Evolutionary conservation across 2,888 invertebrate genomes (phyloP), one percentile per base, ranked within the genome.

Genomic region (Caenorhabditis wallacei): DNA sequence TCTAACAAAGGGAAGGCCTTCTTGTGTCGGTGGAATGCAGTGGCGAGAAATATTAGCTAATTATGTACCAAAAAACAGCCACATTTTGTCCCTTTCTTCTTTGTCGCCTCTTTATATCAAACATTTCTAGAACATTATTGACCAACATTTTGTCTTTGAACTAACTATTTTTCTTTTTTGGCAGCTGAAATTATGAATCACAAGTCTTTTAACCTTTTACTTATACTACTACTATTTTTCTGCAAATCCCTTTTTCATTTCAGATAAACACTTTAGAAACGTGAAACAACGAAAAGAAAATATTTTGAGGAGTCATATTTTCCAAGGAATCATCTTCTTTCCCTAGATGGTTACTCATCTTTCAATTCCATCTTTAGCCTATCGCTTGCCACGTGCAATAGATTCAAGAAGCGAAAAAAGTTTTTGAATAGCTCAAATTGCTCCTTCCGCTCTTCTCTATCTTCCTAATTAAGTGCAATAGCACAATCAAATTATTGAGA

Each of bases 1-100:
- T 56, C 75, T 46, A 22, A 76, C 53, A 79, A 53, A 59, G 20
- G 40, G 56, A 70, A 57, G 57, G 48, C 72, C 46, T 43, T 57
- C 51, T 46, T 57, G 56, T 30, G 64, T 16, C 43, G 56, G 68
- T 64, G 59, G 22, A 20, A 26, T 18, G 18, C 8, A 13, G 43
- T 10, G 24, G 13, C 22, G 11, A 11, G 69, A 79, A 79, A 79
- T 79, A 79, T 79, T 79, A 79, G 79, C 79, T 79, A 79, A 79
- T 79, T 79, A 79, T 66, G 79, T 79, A 66, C 66, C 51, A 56
- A 72, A 56, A 64, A 79, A 71, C 63, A 51, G 24, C 56, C 64
- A 40, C 40, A 48, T 66, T 70, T 63, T 53, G 46, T 71, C 30
- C 24, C 40, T 11, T 13, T 18, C 48, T 70, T 26, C 20, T 48